These are phyloP conservation scores for Alethe diademata DNA, from an alignment of 2,113 vertebrate species.

Conservation along the genomic window DNA sequence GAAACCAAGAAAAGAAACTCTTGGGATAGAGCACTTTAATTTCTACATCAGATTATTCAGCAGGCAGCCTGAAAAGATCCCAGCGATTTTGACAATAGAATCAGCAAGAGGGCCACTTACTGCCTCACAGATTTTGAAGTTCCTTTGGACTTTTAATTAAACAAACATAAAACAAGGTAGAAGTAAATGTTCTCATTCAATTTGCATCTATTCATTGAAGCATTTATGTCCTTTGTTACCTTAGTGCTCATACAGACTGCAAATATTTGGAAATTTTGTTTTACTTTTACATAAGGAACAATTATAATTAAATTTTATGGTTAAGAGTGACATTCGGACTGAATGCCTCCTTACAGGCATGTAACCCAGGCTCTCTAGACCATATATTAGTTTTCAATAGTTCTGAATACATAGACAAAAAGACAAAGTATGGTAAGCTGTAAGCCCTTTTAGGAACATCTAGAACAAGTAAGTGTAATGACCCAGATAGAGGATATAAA, in stretches of 20 bases:
- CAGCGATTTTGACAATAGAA: not conserved
- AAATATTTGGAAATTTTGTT: not conserved
- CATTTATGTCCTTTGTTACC: not conserved
- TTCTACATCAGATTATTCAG: not conserved
- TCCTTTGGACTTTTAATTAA: conserved; percentile 11
- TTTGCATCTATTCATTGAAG: not conserved
- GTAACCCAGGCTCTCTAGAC: not conserved
- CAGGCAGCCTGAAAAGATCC: not conserved
- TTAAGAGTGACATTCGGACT: not conserved
- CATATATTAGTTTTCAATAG: not conserved
- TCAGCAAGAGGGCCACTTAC: not conserved
- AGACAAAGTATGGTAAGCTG: not conserved
- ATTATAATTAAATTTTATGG: not conserved
- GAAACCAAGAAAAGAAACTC: not conserved
- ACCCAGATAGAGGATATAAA: conserved; percentile 42
- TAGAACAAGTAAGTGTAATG: conserved; percentile 17
- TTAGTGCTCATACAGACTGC: not conserved
- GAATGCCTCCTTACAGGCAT: not conserved
- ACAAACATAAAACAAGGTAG: not conserved
- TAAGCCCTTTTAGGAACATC: not conserved
- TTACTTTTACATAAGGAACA: not conserved
- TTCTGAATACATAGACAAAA: not conserved
- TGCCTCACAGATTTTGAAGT: not conserved
- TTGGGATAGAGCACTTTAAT: not conserved
- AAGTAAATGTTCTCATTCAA: not conserved